A percentile compares a stretch with the other conserved stretches of the same genome.
Conservation (phyloP, 2,797 vertebrate species). For the Urophycis tenuis region DNA sequence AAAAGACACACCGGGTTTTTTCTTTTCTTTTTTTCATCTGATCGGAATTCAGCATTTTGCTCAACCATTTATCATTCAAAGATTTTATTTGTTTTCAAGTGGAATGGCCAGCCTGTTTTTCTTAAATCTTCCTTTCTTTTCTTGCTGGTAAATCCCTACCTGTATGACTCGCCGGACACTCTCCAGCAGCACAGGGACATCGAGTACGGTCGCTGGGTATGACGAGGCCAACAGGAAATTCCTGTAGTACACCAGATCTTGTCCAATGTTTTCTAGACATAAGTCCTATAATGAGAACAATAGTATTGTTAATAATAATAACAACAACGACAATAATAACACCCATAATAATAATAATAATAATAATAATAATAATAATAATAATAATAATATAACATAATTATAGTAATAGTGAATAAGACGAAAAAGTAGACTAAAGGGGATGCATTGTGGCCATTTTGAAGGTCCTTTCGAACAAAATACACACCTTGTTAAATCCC, state of each 20-base stretch:
- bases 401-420: not conserved
- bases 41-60: not conserved
- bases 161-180: slow-evolving; percentile 56
- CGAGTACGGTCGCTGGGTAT: slow-evolving; percentile 30
- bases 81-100: too few relatives aligned
- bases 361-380: not conserved
- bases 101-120: too few relatives aligned
- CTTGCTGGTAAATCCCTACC: too few relatives aligned
- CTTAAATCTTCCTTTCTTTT: too few relatives aligned
- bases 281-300: slow-evolving; percentile 37
- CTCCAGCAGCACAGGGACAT: slow-evolving; percentile 34
- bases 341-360: not conserved
- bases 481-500: slow-evolving; percentile 57
- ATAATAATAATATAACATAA: not conserved
- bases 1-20: too few relatives aligned
- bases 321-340: too few relatives aligned
- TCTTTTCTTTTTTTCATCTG: not conserved
- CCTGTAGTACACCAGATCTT: slow-evolving; percentile 62
- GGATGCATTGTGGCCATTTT: not conserved
- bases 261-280: slow-evolving; percentile 55
- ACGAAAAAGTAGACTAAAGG: slow-evolving; percentile 3
- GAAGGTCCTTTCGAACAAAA: not conserved
- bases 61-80: not conserved
- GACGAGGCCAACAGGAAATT: slow-evolving; percentile 38
- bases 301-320: not conserved